Base-by-base conservation (phyloP, 2,797 vertebrate species). In the Menidia menidia region DNA sequence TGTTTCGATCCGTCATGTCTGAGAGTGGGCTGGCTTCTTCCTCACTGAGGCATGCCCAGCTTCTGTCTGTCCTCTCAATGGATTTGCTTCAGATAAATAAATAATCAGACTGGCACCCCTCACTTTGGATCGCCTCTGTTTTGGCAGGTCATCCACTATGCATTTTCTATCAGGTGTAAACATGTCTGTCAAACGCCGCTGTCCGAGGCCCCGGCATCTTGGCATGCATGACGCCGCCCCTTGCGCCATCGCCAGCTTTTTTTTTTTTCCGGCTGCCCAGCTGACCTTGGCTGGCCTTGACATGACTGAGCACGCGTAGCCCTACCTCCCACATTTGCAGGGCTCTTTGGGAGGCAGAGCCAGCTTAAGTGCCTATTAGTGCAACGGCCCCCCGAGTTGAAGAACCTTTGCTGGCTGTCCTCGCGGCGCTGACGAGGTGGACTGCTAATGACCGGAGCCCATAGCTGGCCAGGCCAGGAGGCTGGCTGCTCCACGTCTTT, bases 141-240 rank as follows among this genome's bases (percentile, higher is more conserved):
- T 86, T 90, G 92, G 89, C 86, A 87, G 84, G 72, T 82, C 72
- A 47, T 81, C 85, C 83, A 60, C 77, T 67, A 78, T 74, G 82
- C 82, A 73, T 88, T 91, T 90, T 87, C 83, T 89, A 83, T 89
- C 84, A 87, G 87, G 87, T 86, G 90, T 90, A 92, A 92, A 92
- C 91, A 90, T 79, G 88, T 90, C 89, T 90, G 89, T 92, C 92
- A 91, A 85, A 75, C 68, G 55, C 75, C 78, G 25, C 75, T 68
- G 79, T 77, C 50, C 63, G 81, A 77, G 86, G 71, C 71, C 67
- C 48, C 6, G 43, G 70, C 54, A 48, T 78, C 85, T 90, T 88
- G 89, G 78, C 80, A 84, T 87, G 86, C 82, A 73, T 64, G 75
- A 75, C 76, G 47, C 74, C 72, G 54, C 9, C 25, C 30, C 78